These are phyloP conservation scores for Coregonus clupeaformis DNA, from an alignment of 2,113 vertebrate genomes.

Conservation along the genomic window DNA sequence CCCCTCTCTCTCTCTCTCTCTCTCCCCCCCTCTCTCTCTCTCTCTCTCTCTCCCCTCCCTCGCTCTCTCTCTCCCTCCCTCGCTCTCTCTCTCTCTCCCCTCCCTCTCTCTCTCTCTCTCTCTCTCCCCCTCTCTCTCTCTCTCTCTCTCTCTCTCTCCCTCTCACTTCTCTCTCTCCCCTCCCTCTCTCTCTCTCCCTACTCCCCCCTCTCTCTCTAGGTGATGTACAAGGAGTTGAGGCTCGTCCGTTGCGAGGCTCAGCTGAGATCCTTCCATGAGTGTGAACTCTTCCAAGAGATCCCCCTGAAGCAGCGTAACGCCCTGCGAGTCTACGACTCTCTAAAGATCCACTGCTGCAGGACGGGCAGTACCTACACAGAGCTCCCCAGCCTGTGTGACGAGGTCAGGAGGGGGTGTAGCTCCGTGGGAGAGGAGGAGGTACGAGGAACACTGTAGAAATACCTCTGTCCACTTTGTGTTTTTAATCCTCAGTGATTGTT, in stretches of 20 bases:
- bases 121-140: too few species aligned
- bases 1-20: too few species aligned
- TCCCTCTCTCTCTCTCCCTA: not conserved
- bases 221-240: constrained; percentile 67
- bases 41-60: too few species aligned
- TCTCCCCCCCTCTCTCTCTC: too few species aligned
- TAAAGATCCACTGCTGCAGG: constrained; percentile 69
- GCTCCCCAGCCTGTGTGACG: constrained; percentile 49
- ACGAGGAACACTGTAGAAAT: too few species aligned
- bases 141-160: too few species aligned
- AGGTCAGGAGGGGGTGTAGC: constrained; percentile 12
- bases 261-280: constrained; percentile 64
- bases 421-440: constrained; percentile 46
- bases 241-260: constrained; percentile 76
- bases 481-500: too few species aligned
- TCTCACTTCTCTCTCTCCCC: too few species aligned
- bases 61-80: too few species aligned
- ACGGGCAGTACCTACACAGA: constrained; percentile 77
- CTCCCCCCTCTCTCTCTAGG: constrained; percentile 55
- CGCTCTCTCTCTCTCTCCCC: too few species aligned
- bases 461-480: too few species aligned
- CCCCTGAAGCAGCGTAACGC: constrained; percentile 71
- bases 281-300: constrained; percentile 68
- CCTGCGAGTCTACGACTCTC: constrained; percentile 67
- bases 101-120: too few species aligned